Evolutionary conservation across 2,888 invertebrate species (phyloP), one percentile per base, ranked within the genome.

Genomic region (Cyclophora albipunctata): DNA sequence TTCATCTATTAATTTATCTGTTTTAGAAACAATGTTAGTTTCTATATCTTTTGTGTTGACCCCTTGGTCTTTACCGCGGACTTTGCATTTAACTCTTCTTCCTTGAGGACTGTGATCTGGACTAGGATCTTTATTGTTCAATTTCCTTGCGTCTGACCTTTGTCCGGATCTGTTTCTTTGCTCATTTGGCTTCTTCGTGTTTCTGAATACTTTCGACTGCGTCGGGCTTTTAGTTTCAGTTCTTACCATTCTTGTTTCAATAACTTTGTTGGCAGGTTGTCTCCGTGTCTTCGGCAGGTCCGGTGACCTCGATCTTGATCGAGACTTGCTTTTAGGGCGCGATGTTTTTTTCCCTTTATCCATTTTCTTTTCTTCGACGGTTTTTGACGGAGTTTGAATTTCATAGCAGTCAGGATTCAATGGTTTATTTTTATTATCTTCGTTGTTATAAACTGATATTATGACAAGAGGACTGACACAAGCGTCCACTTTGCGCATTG

Each of bases 401-500:
- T 4, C 4, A 37, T 37, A 37, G 5, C 5, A 37, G 4, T 37
- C 5, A 37, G 37, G 5, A 37, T 37, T 1, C 5, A 37, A 37
- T 5, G 4, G 1, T 37, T 37, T 37, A 37, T 37, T 37, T 37
- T 37, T 37, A 0, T 37, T 5, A 37, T 37, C 5, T 37, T 5
- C 37, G 37, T 37, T 63, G 51, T 75, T 78, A 7, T 81, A 86
- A 3, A 87, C 84, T 3, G 87, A 84, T 76, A 87, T 86, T 7
- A 86, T 69, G 3, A 87, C 80, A 33, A 86, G 53, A 20, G 86
- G 86, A 53, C 69, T 84, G 4, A 5, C 4, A 37, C 37, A 37
- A 37, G 37, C 5, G 1, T 4, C 4, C 37, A 37, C 37, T 20
- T 20, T 20, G 20, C 20, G 20, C 20, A 20, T 20, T 20, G 20